Base-by-base conservation (phyloP, 2,797 vertebrate genomes). In the Xiphorhynchus erythropygius region DNA sequence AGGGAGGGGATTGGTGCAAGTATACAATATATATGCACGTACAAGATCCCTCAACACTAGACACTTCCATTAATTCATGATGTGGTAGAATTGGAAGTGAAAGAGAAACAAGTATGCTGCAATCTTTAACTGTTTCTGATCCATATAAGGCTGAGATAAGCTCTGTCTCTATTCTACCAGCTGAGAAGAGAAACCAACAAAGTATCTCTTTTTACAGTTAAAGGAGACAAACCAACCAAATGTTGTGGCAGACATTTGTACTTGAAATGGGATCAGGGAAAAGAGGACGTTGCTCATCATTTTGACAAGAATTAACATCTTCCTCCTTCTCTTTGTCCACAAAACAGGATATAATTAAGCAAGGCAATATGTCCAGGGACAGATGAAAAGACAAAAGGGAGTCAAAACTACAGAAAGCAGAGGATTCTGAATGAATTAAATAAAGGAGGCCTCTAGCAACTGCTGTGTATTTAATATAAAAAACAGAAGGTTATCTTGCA, bases 271-370 rank as follows among this genome's bases (percentile, higher is more conserved):
- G 70, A 84, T 30, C 8, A 21, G 24, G 21, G 59, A 76, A 78
- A 83, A 44, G 44, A 79, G 8, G 8, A 74, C 44, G 71, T 1
- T 46, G 67, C 32, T 81, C 69, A 93, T 85, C 75, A 94, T 69
- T 90, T 49, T 87, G 35, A 95, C 27, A 83, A 80, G 46, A 13
- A 82, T 75, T 87, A 91, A 68, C 17, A 57, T 89, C 47, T 41
- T 86, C 35, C 33, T 81, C 50, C 80, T 86, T 28, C 41, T 74
- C 56, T 73, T 25, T 46, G 47, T 87, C 35, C 52, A 63, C 2
- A 2, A 83, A 90, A 44, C 84, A 95, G 68, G 65, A 94, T 81
- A 84, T 65, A 93, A 97, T 97, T 97, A 97, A 86, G 52, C 76
- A 85, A 57, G 32, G 86, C 82, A 94, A 9, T 87, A 80, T 84